Base-by-base conservation (phyloP, 1,140 invertebrate species). In the Ruditapes philippinarum region DNA sequence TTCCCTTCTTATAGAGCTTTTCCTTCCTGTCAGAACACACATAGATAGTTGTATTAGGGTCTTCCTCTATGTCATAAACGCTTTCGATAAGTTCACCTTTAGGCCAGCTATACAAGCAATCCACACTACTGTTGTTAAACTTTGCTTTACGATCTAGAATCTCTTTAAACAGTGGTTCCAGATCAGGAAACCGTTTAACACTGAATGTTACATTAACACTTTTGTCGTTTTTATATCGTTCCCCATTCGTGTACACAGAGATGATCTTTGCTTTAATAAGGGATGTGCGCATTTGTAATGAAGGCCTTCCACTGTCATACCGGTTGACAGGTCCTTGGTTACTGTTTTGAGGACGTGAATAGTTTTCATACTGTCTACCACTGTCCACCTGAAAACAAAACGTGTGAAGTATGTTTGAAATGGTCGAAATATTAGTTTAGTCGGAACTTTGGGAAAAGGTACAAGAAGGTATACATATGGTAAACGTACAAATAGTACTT, bases 81-180 rank as follows among this genome's bases (percentile, higher is more conserved):
- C 54, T 42, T 22, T 11, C 11, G 4, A 84, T 31, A n/a, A n/a
- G n/a, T 5, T 74, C 38, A 33, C 65, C 82, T 3, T 12, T 22
- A 1, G 82, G 82, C 82, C 82, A 84, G 25, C 36, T 84, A 40
- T 36, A 84, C 68, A 84, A 57, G 14, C 17, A 68, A 28, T 14
- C n/a, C 2, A 83, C 81, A 22, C 17, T 38, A 5, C 17, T 45
- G 17, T 51, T 70, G 40, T 33, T 70, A 14, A 62, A n/a, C 2
- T 5, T 11, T 28, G 40, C 33, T 36, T 57, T 82, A 22, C 14
- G 17, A 31, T 51, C 25, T 31, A 25, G 4, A 22, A 84, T 84
- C 38, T 84, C 82, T 25, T 84, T 68, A 3, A 49, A 19, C 12
- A 84, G 68, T 11, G 3, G 19, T 9, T 51, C 42, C 14, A 84